Evolutionary conservation across 2,797 vertebrate species (phyloP).

Genomic region (Poeciliopsis gracilis): DNA sequence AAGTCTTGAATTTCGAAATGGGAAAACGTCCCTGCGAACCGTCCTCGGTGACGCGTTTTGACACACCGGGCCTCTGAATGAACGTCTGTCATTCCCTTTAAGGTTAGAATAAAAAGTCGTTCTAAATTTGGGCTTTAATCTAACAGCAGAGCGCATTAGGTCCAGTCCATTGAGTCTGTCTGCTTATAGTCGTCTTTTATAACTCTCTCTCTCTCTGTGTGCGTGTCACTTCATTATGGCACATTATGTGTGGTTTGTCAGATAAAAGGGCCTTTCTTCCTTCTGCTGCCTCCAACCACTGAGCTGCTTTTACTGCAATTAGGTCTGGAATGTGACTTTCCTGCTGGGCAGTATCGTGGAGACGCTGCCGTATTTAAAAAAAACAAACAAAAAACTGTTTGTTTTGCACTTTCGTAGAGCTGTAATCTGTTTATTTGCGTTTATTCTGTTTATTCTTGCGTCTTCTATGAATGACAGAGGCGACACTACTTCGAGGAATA

Average conservation of each 20-base stretch:
- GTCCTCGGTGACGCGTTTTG: background rate
- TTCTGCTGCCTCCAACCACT: slow-evolving; percentile 29
- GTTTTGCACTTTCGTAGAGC: background rate
- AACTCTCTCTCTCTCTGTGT: background rate
- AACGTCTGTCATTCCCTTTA: background rate
- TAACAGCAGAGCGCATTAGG: background rate
- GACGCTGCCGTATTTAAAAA: slow-evolving; percentile 23
- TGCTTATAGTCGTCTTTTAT: background rate
- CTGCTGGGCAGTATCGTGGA: slow-evolving; percentile 44
- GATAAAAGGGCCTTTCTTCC: slow-evolving; percentile 52
- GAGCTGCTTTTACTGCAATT: slow-evolving; percentile 61
- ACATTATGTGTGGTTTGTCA: slow-evolving; percentile 14
- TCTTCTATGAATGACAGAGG: background rate
- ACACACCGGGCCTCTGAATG: background rate
- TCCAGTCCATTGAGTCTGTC: background rate
- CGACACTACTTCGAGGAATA: background rate
- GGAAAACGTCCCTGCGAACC: background rate
- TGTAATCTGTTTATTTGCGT: too few species aligned
- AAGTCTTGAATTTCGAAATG: background rate
- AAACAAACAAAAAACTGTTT: slow-evolving; percentile 33
- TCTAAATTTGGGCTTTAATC: background rate
- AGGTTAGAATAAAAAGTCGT: background rate
- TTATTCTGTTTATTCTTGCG: too few species aligned
- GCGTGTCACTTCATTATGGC: slow-evolving; percentile 10
- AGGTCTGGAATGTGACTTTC: slow-evolving; percentile 62